Evolutionary conservation across 2,888 invertebrate genomes (phyloP).

Genomic region (Poecilobothrus nobilitatus): DNA sequence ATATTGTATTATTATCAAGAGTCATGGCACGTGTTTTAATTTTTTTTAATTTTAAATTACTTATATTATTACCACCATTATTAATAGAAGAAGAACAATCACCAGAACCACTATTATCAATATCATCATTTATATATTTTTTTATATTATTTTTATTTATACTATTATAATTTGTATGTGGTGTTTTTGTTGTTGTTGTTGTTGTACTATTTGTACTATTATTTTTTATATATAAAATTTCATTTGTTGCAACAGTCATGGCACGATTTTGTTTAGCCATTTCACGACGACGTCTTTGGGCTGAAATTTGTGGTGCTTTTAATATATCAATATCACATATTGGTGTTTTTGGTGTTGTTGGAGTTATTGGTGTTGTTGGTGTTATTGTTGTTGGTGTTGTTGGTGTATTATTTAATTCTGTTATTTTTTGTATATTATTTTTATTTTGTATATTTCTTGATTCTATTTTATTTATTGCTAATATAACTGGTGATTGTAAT

Average conservation of each 20-base stretch:
- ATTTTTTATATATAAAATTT: not conserved
- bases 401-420: not conserved
- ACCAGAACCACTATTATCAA: not conserved
- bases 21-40: conserved; percentile 28
- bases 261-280: conserved; percentile 33
- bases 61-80: not conserved
- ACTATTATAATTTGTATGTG: not conserved
- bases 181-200: not conserved
- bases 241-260: conserved; percentile 25
- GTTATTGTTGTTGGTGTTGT: conserved; percentile 2
- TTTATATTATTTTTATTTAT: too few relatives aligned
- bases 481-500: too few relatives aligned
- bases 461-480: too few relatives aligned
- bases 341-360: not conserved
- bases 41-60: not conserved
- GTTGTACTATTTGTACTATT: not conserved
- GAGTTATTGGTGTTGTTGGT: conserved; percentile 7
- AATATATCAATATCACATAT: not conserved
- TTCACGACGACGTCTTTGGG: conserved; percentile 30
- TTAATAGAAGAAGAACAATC: too few relatives aligned
- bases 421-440: not conserved
- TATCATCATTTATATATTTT: too few relatives aligned
- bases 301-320: not conserved
- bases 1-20: conserved; percentile 13
- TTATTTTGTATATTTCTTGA: not conserved